Evolutionary conservation across 2,888 invertebrate species (phyloP).

Genomic region (Conus canariensis): DNA sequence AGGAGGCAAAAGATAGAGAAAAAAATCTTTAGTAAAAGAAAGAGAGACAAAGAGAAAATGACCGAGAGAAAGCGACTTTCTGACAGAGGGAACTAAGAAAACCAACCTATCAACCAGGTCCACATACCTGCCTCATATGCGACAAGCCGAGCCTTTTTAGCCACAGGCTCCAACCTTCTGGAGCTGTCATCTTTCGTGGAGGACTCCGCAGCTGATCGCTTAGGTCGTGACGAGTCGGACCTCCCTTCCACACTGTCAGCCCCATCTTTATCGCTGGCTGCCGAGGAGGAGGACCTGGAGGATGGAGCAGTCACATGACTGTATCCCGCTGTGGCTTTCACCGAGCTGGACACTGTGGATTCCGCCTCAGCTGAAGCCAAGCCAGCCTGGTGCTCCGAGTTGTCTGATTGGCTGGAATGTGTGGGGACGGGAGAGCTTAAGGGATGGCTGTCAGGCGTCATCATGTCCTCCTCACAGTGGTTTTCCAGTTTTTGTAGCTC

Average conservation of each 20-base stretch:
- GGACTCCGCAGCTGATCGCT: slow-evolving; percentile 25
- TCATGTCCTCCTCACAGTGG: not conserved
- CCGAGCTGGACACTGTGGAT: slow-evolving; percentile 20
- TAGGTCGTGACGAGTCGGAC: not conserved
- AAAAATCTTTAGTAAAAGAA: no score
- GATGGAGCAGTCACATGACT: not conserved
- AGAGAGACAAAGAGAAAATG: no score
- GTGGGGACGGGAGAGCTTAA: not conserved
- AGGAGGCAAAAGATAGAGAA: no score
- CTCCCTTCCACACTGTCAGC: not conserved
- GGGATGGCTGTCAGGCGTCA: not conserved
- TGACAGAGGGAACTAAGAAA: no score
- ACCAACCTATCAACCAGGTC: no score
- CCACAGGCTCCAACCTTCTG: slow-evolving; percentile 19
- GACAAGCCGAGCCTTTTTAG: slow-evolving; percentile 37
- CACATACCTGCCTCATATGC: slow-evolving; percentile 33
- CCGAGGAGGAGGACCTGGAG: not conserved
- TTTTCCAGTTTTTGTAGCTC: slow-evolving; percentile 22
- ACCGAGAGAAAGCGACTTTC: no score
- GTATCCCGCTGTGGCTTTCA: not conserved
- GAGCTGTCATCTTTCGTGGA: not conserved
- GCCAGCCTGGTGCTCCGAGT: not conserved
- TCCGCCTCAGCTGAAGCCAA: not conserved
- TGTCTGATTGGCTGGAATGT: not conserved
- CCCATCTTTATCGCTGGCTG: not conserved